These are phyloP conservation scores for Aphis craccivora DNA, from an alignment of 1,140 invertebrate species.

Conservation along the genomic window DNA sequence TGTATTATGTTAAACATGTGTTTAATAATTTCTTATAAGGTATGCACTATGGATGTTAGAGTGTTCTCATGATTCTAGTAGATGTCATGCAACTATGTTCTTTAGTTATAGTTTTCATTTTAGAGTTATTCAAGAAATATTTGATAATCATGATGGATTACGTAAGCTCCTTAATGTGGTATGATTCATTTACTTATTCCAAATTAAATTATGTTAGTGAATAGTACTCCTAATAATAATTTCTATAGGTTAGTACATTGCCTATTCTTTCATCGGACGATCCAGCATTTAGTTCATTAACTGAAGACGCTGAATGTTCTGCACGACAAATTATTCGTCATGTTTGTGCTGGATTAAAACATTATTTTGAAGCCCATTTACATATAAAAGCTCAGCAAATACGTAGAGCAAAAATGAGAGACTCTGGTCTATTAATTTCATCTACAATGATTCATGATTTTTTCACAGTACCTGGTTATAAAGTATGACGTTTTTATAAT, in stretches of 20 bases:
- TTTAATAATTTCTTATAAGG: constrained; percentile 64
- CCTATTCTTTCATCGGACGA: constrained; percentile 77
- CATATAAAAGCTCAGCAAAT: constrained; percentile 84
- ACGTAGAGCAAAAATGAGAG: constrained; percentile 69
- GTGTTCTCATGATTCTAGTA: constrained; percentile 93
- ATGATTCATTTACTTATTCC: constrained; percentile 62
- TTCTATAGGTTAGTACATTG: constrained; percentile 79
- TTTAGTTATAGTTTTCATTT: constrained; percentile 94
- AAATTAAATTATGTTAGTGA: neutral
- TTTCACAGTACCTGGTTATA: constrained; percentile 70
- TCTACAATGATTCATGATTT: constrained; percentile 49
- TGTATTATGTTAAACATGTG: neutral
- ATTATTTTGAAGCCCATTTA: constrained; percentile 92
- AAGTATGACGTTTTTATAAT: constrained; percentile 65
- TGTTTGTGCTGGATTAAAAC: constrained; percentile 87
- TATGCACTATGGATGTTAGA: constrained; percentile 94
- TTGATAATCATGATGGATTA: constrained; percentile 90
- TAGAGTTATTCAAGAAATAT: constrained; percentile 88
- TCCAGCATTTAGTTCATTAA: constrained; percentile 69
- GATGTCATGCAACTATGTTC: constrained; percentile 97
- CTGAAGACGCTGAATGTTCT: constrained; percentile 88
- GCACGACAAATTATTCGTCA: constrained; percentile 93
- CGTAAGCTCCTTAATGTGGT: constrained; percentile 93
- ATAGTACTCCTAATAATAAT: neutral
- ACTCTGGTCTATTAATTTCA: constrained; percentile 63